Percentiles rank a stretch among this genome's conserved stretches.
phyloP scores from a whole-genome alignment of 2,113 vertebrate species.

The Lanius collurio region DNA sequence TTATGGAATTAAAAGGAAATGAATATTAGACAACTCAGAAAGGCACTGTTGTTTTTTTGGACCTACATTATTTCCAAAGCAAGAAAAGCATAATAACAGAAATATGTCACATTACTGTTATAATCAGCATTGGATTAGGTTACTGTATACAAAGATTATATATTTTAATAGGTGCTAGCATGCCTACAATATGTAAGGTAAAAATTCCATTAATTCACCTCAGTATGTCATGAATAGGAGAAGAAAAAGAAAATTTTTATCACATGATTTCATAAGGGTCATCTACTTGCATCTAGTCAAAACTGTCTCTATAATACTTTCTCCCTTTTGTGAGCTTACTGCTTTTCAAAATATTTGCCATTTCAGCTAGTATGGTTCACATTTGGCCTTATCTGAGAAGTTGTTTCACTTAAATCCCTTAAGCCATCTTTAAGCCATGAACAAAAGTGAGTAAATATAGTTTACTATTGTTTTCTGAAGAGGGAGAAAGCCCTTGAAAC shows the following conservation, averaged over 20 bases:
- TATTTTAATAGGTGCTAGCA: background rate
- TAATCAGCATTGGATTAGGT: background rate
- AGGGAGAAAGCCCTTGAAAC: slow-evolving; percentile 1
- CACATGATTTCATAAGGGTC: background rate
- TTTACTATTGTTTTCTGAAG: background rate
- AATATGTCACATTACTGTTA: background rate
- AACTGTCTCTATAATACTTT: background rate
- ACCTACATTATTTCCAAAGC: background rate
- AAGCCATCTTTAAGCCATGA: background rate
- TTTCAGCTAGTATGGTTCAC: background rate
- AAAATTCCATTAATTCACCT: background rate
- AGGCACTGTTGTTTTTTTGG: background rate
- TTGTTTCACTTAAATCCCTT: slow-evolving; percentile 13
- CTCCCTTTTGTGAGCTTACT: background rate
- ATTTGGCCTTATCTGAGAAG: background rate
- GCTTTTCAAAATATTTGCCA: slow-evolving; percentile 4
- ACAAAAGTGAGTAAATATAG: background rate
- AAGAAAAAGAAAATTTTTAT: background rate
- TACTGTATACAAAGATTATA: background rate
- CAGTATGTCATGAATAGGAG: background rate
- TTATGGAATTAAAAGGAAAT: background rate
- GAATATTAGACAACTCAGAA: background rate
- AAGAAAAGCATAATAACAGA: background rate
- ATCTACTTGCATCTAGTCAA: background rate
- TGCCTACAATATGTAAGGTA: background rate